Base-by-base conservation (phyloP, 2,113 vertebrate genomes). In the Ochotona curzoniae region DNA sequence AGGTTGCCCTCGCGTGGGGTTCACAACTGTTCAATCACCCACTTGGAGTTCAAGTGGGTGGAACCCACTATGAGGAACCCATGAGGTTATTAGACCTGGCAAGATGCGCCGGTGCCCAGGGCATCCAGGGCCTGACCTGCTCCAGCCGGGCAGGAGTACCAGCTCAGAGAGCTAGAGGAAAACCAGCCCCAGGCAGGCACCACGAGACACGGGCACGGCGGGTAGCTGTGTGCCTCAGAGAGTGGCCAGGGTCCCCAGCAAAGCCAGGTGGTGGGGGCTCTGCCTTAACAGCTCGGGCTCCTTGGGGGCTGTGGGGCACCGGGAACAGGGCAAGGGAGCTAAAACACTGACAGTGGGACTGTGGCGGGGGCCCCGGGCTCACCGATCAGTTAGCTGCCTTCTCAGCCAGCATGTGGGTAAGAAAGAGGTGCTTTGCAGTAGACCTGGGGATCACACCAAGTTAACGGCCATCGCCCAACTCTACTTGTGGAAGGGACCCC, bases 231-330 rank as follows among this genome's bases (percentile, higher is more conserved):
- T 54, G 26, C 21, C 60, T 5, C 1, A 67, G 73, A 71, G 23
- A 54, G 63, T 23, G 25, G 57, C 17, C 18, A 10, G 28, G 70
- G n/a, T 13, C 8, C 51, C 32, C 9, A 3, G 6, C 70, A 86
- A 78, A 83, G 64, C 26, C 57, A 25, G 2, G 5, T 20, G 12
- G 17, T 5, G 26, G 20, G 57, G n/a, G 32, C 63, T 90, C 60
- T 12, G 25, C 17, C 14, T 26, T 14, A 8, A 35, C n/a, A 44
- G 47, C 47, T 18, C 25, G 0, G 7, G 75, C 8, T 7, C 12
- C 5, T 1, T 30, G 73, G 15, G 2, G 51, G 18, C 17, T 1
- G 0, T 0, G 10, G 7, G 11, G 28, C 7, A 38, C 2, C 13
- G 2, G 61, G 32, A n/a, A 61, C 23, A 75, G 67, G 79, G 26